These are phyloP conservation scores for Scaptomyza polygonia DNA, from an alignment of 2,888 invertebrate genomes.

Conservation along the genomic window DNA sequence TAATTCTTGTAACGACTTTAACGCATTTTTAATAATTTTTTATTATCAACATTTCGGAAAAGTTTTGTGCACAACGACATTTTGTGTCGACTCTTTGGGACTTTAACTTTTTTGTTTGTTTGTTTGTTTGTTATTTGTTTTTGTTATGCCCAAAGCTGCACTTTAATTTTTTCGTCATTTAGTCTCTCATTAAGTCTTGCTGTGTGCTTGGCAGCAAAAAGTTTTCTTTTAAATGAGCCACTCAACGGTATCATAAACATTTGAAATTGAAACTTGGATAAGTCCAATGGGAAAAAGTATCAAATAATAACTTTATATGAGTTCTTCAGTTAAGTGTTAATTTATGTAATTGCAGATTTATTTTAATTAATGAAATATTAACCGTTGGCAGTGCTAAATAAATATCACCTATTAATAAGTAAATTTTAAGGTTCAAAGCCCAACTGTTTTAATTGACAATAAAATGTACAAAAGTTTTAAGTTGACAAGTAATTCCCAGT, in stretches of 20 bases:
- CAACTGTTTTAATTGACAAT: conserved; percentile 2
- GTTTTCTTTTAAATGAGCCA: conserved; percentile 11
- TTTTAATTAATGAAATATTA: neutral
- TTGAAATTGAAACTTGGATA: conserved; percentile 27
- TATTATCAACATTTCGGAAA: conserved; percentile 55
- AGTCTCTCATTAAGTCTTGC: conserved; percentile 4
- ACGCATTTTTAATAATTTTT: conserved; percentile 71
- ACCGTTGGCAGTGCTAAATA: neutral
- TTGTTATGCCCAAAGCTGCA: conserved; percentile 13
- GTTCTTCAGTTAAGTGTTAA: neutral
- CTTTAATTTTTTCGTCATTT: conserved; percentile 38
- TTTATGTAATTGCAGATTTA: neutral
- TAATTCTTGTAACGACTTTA: conserved; percentile 71
- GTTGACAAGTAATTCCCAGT: neutral
- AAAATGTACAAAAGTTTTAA: neutral
- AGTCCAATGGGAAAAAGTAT: neutral
- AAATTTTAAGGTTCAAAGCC: neutral
- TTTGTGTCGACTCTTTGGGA: conserved; percentile 8
- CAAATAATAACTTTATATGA: too few relatives aligned
- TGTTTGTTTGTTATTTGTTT: conserved; percentile 1
- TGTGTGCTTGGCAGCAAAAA: conserved; percentile 7
- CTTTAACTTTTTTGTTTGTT: conserved; percentile 4
- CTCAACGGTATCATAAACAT: conserved; percentile 29
- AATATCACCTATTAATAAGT: neutral
- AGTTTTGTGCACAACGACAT: conserved; percentile 16